Evolutionary conservation across 2,888 invertebrate genomes (phyloP).

Genomic region (Sarcophaga caerulescens): DNA sequence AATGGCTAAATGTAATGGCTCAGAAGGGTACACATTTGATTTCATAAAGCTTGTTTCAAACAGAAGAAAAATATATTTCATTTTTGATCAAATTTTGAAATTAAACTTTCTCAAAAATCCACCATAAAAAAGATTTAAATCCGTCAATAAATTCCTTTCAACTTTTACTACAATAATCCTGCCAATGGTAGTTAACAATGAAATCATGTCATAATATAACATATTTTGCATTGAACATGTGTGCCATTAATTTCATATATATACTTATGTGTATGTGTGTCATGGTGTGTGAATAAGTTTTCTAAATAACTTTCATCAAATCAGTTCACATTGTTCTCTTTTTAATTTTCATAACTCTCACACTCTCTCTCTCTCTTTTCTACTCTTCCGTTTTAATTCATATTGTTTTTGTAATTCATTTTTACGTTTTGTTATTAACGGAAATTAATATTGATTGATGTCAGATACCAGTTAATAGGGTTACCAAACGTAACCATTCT

Average conservation of each 20-base stretch:
- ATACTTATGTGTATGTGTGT: slow-evolving; percentile 5
- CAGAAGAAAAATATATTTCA: no score
- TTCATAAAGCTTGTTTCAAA: no score
- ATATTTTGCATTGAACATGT: not conserved
- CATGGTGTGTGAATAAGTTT: slow-evolving; percentile 2
- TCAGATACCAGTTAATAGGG: slow-evolving; percentile 68
- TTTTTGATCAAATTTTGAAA: no score
- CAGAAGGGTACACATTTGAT: no score
- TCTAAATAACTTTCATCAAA: slow-evolving; percentile 12
- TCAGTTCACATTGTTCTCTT: slow-evolving; percentile 30
- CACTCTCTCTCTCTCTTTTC: not conserved
- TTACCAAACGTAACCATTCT: slow-evolving; percentile 36
- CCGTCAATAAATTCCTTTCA: not conserved
- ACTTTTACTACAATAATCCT: not conserved
- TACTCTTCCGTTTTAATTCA: slow-evolving; percentile 14
- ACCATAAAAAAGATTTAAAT: no score
- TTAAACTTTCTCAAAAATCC: no score
- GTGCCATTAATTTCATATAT: not conserved
- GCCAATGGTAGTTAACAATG: slow-evolving; percentile 5
- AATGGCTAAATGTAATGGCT: no score
- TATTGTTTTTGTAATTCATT: slow-evolving; percentile 16
- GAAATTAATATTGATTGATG: slow-evolving; percentile 72
- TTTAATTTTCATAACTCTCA: not conserved
- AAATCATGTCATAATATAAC: not conserved
- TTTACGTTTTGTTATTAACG: slow-evolving; percentile 63